A percentile compares a stretch with the other conserved stretches of the same genome.
phyloP scores from a whole-genome alignment of 2,888 invertebrate genomes.

The Podotricha telesiphe region DNA sequence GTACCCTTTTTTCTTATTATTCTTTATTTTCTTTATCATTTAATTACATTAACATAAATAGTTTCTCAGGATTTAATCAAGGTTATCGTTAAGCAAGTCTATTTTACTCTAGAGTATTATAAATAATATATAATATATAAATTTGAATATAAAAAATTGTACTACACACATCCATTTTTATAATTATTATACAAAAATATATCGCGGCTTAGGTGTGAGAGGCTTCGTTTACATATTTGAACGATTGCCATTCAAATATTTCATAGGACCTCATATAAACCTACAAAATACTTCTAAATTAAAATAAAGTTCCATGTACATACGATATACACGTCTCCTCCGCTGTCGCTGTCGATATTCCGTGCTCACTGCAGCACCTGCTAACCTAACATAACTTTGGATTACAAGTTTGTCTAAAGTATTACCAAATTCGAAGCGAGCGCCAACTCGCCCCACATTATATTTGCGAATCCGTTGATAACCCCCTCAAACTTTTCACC shows the following conservation, averaged over 20 bases:
- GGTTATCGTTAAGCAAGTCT: too few relatives aligned
- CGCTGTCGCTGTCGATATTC: conserved; percentile 59
- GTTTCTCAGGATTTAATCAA: too few relatives aligned
- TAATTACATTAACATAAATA: too few relatives aligned
- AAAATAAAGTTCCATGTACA: conserved; percentile 46
- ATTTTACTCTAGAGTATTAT: too few relatives aligned
- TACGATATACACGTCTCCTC: conserved; percentile 57
- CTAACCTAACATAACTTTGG: conserved; percentile 64
- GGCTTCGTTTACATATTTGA: too few relatives aligned
- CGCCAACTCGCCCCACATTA: conserved; percentile 61
- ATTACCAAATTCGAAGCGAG: conserved; percentile 75
- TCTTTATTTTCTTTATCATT: too few relatives aligned
- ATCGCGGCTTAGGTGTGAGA: too few relatives aligned
- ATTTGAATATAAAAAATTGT: too few relatives aligned
- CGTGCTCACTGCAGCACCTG: conserved; percentile 76
- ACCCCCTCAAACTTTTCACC: conserved; percentile 61
- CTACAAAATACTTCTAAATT: conserved; percentile 3
- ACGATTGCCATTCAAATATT: neutral
- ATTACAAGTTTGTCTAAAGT: conserved; percentile 76
- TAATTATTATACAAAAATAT: too few relatives aligned
- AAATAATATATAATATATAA: too few relatives aligned
- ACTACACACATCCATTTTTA: too few relatives aligned
- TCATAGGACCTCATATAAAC: neutral
- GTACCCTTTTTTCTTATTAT: too few relatives aligned
- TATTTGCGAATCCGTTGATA: conserved; percentile 72